Percentiles rank a stretch among this genome's conserved stretches.
phyloP scores from a whole-genome alignment of 2,113 vertebrate species.

The Eolophus roseicapilla region DNA sequence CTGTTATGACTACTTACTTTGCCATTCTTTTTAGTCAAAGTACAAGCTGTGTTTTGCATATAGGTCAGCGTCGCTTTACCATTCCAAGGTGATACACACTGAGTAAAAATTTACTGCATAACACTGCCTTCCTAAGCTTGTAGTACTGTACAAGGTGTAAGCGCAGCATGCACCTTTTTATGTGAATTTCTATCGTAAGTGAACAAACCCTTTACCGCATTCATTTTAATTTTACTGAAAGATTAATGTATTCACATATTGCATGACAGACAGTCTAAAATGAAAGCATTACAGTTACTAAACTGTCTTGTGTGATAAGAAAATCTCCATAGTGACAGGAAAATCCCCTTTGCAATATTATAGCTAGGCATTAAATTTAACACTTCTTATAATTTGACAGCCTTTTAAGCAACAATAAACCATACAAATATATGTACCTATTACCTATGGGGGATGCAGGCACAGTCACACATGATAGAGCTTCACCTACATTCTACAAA shows the following conservation, averaged over 20 bases:
- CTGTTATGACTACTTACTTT: background rate
- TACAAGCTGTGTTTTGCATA: background rate
- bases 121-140: background rate
- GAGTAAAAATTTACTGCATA: background rate
- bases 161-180: background rate
- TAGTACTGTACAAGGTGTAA: background rate
- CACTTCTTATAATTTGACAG: background rate
- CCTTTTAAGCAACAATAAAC: background rate
- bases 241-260: background rate
- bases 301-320: background rate
- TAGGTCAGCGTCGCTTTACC: background rate
- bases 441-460: background rate
- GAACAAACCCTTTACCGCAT: background rate
- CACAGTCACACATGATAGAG: background rate
- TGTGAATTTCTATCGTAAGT: background rate
- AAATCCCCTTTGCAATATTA: background rate
- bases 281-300: background rate
- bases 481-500: background rate
- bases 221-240: background rate
- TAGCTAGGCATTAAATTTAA: background rate
- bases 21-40: background rate
- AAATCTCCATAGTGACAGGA: background rate
- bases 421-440: background rate
- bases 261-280: background rate
- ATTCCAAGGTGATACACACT: background rate